These are phyloP conservation scores for Paradoxurus hermaphroditus DNA, from an alignment of 2,113 vertebrate genomes.

Conservation along the genomic window DNA sequence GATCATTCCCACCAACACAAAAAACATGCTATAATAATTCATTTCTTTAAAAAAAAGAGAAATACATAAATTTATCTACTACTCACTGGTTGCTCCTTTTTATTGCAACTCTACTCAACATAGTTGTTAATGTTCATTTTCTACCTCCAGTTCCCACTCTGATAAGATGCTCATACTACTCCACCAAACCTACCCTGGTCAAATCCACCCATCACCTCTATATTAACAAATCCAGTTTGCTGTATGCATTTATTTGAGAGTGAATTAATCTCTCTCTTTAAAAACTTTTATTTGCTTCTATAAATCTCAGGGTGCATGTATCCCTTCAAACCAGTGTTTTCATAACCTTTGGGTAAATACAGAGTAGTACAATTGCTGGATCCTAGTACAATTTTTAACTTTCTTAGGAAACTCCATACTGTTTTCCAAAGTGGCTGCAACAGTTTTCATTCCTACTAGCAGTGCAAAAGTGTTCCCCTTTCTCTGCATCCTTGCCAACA, in stretches of 20 bases:
- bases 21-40: not conserved
- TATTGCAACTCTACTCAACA: not conserved
- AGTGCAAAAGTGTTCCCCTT: not conserved
- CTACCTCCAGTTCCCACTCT: not conserved
- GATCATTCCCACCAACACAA: not conserved
- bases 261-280: not conserved
- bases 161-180: not conserved
- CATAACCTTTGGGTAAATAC: not conserved
- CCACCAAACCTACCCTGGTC: not conserved
- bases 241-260: not conserved
- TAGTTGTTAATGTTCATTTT: not conserved
- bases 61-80: not conserved
- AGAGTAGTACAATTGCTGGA: not conserved
- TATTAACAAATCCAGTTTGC: not conserved
- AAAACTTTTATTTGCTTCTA: not conserved
- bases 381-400: not conserved
- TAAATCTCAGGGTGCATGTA: not conserved
- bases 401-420: not conserved
- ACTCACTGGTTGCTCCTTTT: not conserved
- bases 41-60: not conserved
- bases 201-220: not conserved
- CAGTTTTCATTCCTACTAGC: not conserved
- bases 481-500: not conserved
- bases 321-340: not conserved
- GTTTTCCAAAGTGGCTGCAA: not conserved